Evolutionary conservation across 35 echinoderm and acorn worm species (phyloP), one percentile per base, ranked within the genome.

Genomic region (Lytechinus pictus): DNA sequence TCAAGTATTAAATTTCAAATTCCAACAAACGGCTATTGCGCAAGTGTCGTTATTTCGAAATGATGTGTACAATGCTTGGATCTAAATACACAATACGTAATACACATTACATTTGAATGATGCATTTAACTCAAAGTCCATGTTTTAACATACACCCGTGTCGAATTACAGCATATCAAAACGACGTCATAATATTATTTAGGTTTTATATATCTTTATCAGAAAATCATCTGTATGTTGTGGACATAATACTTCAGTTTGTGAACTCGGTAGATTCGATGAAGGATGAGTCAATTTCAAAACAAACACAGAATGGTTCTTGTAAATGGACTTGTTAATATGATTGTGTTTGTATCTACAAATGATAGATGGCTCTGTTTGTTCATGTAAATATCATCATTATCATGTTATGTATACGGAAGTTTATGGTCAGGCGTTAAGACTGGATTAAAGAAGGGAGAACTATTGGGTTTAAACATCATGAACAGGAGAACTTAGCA

Each of bases 201-300:
- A 10, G 61, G 11, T 13, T 71, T n/a, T 21, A 71, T 71, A 21
- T 71, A 7, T 9, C 9, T 58, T 11, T 58, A 24, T 79, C 66
- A 16, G 21, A n/a, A 24, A 24, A 79, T 79, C 66, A 79, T 24
- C 66, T 24, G 16, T 1, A 27, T 79, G 66, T 79, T 79, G 66
- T 27, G n/a, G 66, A 79, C 66, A 79, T 7, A 79, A 79, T 79
- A 79, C 66, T 79, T 79, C 66, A 79, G 4, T 79, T 79, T 79
- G 6, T 79, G 21, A 79, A 24, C 66, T 79, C 66, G 14, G 66
- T 19, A n/a, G 14, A 79, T 79, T 14, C 19, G 66, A 24, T 79
- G 66, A 79, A 79, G 66, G 66, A 79, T 79, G 66, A 79, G 66
- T 79, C 66, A 79, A 79, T n/a, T 24, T 79, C 66, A n/a, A 24